A percentile compares a stretch with the other conserved stretches of the same genome.
phyloP scores from a whole-genome alignment of 1,140 invertebrate genomes.

The Apocrypta bakeri region DNA sequence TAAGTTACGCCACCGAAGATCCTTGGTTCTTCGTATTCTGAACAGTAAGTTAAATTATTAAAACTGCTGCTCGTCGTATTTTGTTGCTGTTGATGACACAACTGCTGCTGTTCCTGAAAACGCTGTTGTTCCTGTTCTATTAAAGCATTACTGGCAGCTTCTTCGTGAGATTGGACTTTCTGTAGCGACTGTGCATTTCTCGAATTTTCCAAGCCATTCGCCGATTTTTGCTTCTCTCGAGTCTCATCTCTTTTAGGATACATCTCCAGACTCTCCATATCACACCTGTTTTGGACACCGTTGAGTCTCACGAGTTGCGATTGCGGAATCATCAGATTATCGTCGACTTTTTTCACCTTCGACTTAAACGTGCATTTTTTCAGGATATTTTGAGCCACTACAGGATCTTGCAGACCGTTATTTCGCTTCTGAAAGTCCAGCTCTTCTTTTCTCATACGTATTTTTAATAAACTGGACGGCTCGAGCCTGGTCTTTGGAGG shows the following conservation, averaged over 20 bases:
- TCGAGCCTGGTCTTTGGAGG: conserved; percentile 38
- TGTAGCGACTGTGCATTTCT: conserved; percentile 43
- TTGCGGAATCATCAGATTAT: neutral
- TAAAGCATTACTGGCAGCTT: neutral
- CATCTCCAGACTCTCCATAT: neutral
- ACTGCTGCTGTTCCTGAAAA: neutral
- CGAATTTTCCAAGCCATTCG: conserved; percentile 62
- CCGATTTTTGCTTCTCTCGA: conserved; percentile 34
- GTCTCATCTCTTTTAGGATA: neutral
- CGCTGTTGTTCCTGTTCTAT: neutral
- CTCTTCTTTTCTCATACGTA: conserved; percentile 58
- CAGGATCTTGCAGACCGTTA: conserved; percentile 65
- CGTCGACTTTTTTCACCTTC: conserved; percentile 42
- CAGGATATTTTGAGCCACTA: conserved; percentile 37
- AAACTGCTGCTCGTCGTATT: neutral
- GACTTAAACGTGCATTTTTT: conserved; percentile 52
- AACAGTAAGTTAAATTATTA: conserved; percentile 3
- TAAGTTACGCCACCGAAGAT: conserved; percentile 42
- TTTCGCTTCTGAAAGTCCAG: conserved; percentile 59
- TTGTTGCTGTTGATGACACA: neutral
- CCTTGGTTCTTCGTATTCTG: conserved; percentile 29
- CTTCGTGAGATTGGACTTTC: too few relatives aligned
- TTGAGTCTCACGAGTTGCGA: conserved; percentile 55
- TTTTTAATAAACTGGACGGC: conserved; percentile 61
- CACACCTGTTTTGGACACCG: conserved; percentile 58